Percentiles rank a stretch among this genome's conserved stretches.
Evolutionary conservation across 2,113 vertebrate genomes (phyloP).

Genomic region (Scatophagus argus): DNA sequence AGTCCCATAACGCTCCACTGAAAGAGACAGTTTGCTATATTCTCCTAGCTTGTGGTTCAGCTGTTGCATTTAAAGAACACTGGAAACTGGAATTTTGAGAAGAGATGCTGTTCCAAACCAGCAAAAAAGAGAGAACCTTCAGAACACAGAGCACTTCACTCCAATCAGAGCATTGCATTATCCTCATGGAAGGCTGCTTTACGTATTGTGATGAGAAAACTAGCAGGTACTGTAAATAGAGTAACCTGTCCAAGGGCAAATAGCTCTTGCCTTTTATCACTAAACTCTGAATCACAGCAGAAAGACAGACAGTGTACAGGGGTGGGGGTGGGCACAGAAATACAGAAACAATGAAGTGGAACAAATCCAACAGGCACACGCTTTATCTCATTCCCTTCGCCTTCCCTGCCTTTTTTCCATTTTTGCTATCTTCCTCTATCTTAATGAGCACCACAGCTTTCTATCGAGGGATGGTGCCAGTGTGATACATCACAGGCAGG

Average conservation of each 20-base stretch:
- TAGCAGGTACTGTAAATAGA: slow-evolving; percentile 59
- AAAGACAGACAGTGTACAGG: slow-evolving; percentile 31
- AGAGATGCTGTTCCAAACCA: background rate
- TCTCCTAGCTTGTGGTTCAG: slow-evolving; percentile 29
- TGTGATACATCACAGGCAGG: slow-evolving; percentile 78
- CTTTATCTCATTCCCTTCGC: slow-evolving; percentile 79
- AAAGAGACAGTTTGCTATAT: slow-evolving; percentile 48
- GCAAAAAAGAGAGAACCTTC: background rate
- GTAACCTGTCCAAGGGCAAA: slow-evolving; percentile 70
- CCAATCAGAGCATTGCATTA: background rate
- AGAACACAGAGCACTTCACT: background rate
- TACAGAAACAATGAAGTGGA: slow-evolving; percentile 83
- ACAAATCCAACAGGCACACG: slow-evolving; percentile 80
- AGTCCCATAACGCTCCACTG: slow-evolving; percentile 53
- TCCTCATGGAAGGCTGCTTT: background rate
- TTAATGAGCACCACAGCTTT: slow-evolving; percentile 84
- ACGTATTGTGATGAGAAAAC: background rate
- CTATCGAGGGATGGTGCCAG: slow-evolving; percentile 73
- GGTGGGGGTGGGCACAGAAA: slow-evolving; percentile 48
- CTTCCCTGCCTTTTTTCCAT: slow-evolving; percentile 71
- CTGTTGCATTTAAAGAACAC: slow-evolving; percentile 31
- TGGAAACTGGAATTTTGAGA: slow-evolving; percentile 3
- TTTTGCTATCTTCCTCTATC: slow-evolving; percentile 83
- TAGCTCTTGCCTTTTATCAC: slow-evolving; percentile 59
- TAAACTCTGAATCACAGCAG: slow-evolving; percentile 62